Percentiles rank a stretch among this genome's conserved stretches.
phyloP scores from a whole-genome alignment of 2,888 invertebrate genomes.

The Tinea semifulvella region DNA sequence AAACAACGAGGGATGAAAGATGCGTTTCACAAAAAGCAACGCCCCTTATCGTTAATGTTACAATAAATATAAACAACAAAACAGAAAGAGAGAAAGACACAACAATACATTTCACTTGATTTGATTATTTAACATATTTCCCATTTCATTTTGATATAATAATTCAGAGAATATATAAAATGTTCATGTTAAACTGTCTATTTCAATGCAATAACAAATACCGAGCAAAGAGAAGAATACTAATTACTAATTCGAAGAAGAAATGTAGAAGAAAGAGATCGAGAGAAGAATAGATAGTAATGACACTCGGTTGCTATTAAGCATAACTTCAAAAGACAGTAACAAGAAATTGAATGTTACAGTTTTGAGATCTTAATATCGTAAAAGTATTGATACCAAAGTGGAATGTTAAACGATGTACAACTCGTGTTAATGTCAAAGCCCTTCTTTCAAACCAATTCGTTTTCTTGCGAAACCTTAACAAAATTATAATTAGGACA shows the following conservation, averaged over 20 bases:
- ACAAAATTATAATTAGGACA: constrained; percentile 48
- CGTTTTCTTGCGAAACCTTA: constrained; percentile 63
- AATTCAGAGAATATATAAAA: background rate
- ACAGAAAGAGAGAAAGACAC: constrained; percentile 3
- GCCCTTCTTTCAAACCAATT: constrained; percentile 31
- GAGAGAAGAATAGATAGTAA: constrained; percentile 6
- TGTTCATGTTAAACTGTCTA: too few species aligned
- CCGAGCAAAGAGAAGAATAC: constrained; percentile 2
- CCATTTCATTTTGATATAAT: constrained; percentile 5
- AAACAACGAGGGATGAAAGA: constrained; percentile 54
- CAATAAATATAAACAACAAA: too few species aligned
- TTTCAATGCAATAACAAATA: too few species aligned
- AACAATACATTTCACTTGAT: constrained; percentile 4
- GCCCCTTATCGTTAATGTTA: constrained; percentile 35
- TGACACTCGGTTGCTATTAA: background rate
- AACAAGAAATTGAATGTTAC: too few species aligned
- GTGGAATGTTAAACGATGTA: background rate
- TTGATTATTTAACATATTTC: background rate
- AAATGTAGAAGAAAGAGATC: background rate
- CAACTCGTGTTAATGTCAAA: constrained; percentile 17
- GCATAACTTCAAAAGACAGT: too few species aligned
- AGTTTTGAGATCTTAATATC: too few species aligned
- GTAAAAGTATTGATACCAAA: constrained; percentile 17
- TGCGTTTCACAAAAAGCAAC: constrained; percentile 44
- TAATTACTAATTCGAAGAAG: background rate